Conservation (phyloP, 2,797 vertebrate genomes). For the Chiloscyllium punctatum region DNA sequence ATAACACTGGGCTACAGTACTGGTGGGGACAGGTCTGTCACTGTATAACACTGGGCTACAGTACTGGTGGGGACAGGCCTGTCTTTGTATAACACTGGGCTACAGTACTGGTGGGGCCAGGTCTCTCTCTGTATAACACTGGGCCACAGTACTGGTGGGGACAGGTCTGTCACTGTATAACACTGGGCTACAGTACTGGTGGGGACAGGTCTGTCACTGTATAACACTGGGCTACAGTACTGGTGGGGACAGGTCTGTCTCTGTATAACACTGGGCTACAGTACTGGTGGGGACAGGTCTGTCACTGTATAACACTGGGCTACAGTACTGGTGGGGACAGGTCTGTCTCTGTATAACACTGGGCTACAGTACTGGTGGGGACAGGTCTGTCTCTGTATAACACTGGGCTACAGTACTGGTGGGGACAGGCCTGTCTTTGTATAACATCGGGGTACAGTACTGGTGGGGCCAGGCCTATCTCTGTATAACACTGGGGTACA, state of each 20-base stretch:
- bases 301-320: constrained; percentile 1
- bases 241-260: background rate
- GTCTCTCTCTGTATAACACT: background rate
- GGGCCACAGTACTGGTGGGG: background rate
- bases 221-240: background rate
- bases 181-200: background rate
- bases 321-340: too few relatives aligned
- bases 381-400: too few relatives aligned
- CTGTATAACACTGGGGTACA: background rate
- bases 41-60: too few relatives aligned
- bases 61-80: too few relatives aligned
- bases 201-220: background rate
- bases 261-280: background rate
- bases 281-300: background rate
- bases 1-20: too few relatives aligned
- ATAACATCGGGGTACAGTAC: background rate
- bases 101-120: too few relatives aligned
- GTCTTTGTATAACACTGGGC: too few relatives aligned
- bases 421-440: background rate
- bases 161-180: background rate
- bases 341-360: too few relatives aligned
- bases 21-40: too few relatives aligned
- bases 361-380: too few relatives aligned
- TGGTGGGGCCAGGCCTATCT: background rate
- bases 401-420: background rate